Evolutionary conservation across 2,797 vertebrate species (phyloP).

Genomic region (Cercopithecus mitis): DNA sequence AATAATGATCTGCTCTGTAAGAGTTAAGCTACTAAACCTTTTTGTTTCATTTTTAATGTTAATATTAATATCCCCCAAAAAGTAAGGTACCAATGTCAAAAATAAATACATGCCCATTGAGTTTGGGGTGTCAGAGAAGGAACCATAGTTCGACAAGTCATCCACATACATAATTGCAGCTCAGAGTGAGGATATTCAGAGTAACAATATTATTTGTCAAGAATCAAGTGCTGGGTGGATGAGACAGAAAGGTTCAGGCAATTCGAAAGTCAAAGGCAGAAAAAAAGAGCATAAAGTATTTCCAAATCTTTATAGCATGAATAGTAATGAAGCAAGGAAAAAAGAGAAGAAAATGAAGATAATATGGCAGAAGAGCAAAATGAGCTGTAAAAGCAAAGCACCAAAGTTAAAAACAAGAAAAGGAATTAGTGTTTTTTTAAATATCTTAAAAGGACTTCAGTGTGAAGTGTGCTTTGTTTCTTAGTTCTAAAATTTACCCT

Average conservation of each 20-base stretch:
- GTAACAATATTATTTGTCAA: neutral
- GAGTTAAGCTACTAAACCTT: neutral
- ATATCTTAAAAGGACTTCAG: neutral
- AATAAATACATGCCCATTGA: neutral
- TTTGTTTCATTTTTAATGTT: neutral
- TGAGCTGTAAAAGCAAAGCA: neutral
- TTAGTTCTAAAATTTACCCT: neutral
- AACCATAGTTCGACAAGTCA: neutral
- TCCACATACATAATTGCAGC: neutral
- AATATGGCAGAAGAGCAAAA: neutral
- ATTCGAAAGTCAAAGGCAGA: neutral
- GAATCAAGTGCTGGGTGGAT: neutral
- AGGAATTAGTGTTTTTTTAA: neutral
- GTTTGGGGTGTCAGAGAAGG: neutral
- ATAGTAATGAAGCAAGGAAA: neutral
- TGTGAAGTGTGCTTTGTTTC: neutral
- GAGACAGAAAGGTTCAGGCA: neutral
- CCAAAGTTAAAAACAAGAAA: neutral
- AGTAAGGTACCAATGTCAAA: neutral
- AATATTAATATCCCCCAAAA: neutral
- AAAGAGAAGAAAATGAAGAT: neutral
- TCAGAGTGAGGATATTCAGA: neutral
- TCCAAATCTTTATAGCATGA: neutral
- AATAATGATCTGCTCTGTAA: neutral
- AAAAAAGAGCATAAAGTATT: neutral